phyloP scores from a whole-genome alignment of 2,797 vertebrate species.

The Scyliorhinus canicula region DNA sequence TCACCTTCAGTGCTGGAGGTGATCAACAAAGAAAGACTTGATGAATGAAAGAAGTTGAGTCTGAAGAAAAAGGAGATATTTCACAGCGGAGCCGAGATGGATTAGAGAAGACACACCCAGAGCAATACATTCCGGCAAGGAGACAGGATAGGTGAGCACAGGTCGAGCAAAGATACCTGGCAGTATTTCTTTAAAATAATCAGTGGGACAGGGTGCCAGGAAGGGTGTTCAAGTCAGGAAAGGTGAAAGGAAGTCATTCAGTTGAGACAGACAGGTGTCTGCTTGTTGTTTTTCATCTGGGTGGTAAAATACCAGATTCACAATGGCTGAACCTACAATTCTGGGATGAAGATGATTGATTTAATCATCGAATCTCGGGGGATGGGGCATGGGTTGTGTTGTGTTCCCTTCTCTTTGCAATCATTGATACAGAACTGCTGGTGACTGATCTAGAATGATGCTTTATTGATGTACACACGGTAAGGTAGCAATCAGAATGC shows the following conservation, averaged over 20 bases:
- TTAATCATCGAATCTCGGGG: background rate
- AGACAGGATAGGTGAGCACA: background rate
- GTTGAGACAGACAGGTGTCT: background rate
- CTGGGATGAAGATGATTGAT: background rate
- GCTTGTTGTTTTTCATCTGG: background rate
- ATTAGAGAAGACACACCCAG: background rate
- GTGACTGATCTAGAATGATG: no score
- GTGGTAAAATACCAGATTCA: background rate
- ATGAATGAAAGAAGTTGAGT: background rate
- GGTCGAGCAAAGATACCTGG: background rate
- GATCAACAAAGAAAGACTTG: background rate
- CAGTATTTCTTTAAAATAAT: background rate
- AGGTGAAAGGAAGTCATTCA: background rate
- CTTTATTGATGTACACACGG: no score
- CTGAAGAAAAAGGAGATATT: background rate
- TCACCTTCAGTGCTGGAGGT: background rate
- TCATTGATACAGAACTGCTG: no score
- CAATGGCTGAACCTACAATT: background rate
- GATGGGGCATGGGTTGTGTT: background rate
- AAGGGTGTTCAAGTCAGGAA: background rate
- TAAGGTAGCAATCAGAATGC: no score
- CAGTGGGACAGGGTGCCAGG: no score
- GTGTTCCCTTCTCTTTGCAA: no score
- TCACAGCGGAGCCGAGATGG: background rate
- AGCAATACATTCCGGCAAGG: background rate